A percentile compares a stretch with the other conserved stretches of the same genome.
These are phyloP conservation scores for Gallinago jamesoni DNA, from an alignment of 2,113 vertebrate genomes.

Conservation along the genomic window DNA sequence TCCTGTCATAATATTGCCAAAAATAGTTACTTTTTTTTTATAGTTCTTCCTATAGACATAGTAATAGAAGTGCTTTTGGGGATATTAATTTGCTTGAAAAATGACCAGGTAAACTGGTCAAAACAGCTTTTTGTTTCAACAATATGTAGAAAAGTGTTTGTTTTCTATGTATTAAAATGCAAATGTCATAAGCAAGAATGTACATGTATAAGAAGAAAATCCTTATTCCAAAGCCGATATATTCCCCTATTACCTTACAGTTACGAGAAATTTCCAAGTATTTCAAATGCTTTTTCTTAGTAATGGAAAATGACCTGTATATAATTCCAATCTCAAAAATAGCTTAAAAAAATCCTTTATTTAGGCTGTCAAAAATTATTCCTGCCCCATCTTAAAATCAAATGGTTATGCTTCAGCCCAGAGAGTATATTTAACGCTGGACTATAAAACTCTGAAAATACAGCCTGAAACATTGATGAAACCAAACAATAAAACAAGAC, in stretches of 20 bases:
- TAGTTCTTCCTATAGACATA: neutral
- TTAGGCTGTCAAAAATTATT: neutral
- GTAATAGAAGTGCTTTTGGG: neutral
- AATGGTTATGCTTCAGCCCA: neutral
- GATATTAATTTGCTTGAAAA: neutral
- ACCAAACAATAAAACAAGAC: neutral
- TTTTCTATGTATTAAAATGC: neutral
- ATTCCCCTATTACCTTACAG: neutral
- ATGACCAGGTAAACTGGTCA: neutral
- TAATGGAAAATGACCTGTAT: neutral
- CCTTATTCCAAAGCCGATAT: neutral
- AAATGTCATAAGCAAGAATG: neutral
- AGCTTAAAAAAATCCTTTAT: neutral
- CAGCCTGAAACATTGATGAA: neutral
- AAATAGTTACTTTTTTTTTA: neutral
- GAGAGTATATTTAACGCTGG: neutral
- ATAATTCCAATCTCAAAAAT: neutral
- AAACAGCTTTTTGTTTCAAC: neutral
- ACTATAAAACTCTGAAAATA: neutral
- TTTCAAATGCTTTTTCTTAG: neutral
- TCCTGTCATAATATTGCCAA: neutral
- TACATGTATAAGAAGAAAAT: neutral
- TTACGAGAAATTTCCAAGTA: neutral
- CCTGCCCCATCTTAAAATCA: neutral
- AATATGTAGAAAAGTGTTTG: neutral